phyloP scores from a whole-genome alignment of 1,140 invertebrate species.

The Panagrolaimus sp. region DNA sequence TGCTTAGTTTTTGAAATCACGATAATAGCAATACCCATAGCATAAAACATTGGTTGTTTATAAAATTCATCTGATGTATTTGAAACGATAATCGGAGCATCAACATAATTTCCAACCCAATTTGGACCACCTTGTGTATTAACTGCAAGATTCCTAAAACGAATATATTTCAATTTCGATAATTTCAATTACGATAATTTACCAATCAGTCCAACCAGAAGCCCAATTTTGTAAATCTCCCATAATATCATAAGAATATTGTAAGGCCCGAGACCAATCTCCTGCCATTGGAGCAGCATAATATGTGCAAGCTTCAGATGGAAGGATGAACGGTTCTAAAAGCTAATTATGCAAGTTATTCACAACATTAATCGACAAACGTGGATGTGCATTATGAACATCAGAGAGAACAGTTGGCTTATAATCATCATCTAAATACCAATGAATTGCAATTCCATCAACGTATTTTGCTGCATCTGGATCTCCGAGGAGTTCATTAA shows the following conservation, averaged over 20 bases:
- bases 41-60: constrained; percentile 80
- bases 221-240: constrained; percentile 60
- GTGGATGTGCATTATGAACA: constrained; percentile 65
- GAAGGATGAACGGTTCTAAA: constrained; percentile 68
- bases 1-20: too few relatives aligned
- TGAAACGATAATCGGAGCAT: constrained; percentile 71
- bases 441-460: constrained; percentile 76
- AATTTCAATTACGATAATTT: neutral
- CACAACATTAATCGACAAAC: too few relatives aligned
- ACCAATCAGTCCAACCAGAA: constrained; percentile 71
- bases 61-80: constrained; percentile 66
- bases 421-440: constrained; percentile 67
- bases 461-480: constrained; percentile 66
- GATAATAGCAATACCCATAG: constrained; percentile 75
- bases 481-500: constrained; percentile 61
- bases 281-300: constrained; percentile 66
- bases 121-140: constrained; percentile 68
- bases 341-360: too few relatives aligned
- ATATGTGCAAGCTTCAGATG: constrained; percentile 65
- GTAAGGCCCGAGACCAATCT: constrained; percentile 6
- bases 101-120: constrained; percentile 71
- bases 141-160: constrained; percentile 67
- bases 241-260: constrained; percentile 66
- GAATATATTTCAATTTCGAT: too few relatives aligned
- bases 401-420: constrained; percentile 62